phyloP scores from a whole-genome alignment of 2,113 vertebrate species.

The Grus americana region DNA sequence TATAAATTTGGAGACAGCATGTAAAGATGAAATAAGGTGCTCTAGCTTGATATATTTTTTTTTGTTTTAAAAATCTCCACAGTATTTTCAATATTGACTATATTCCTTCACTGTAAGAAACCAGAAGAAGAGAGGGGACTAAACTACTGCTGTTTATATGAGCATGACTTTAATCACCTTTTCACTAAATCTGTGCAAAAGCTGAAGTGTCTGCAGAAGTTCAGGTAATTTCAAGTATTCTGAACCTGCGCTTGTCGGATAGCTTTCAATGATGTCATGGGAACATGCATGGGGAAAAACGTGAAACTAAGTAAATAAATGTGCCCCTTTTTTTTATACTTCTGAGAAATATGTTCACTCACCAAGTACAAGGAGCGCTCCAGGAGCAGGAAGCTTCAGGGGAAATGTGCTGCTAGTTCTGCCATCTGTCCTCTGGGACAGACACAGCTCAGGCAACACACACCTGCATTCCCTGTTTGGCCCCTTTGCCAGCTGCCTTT shows the following conservation, averaged over 20 bases:
- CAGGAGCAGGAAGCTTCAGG: neutral
- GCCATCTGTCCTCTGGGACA: neutral
- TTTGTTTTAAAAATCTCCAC: neutral
- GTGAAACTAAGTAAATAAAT: neutral
- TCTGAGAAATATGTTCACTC: rapidly evolving
- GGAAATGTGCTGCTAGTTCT: neutral
- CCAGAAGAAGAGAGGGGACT: neutral
- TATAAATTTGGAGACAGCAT: neutral
- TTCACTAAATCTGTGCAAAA: neutral
- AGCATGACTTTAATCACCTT: neutral
- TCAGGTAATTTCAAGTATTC: neutral
- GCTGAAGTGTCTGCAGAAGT: neutral
- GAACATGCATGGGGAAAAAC: neutral
- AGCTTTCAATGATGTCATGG: neutral
- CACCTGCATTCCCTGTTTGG: neutral
- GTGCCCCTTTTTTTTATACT: neutral
- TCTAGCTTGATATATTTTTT: neutral
- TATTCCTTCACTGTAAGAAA: neutral
- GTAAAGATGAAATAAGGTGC: neutral
- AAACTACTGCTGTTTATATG: neutral
- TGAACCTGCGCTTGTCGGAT: neutral
- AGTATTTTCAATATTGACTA: neutral
- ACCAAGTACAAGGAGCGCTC: rapidly evolving
- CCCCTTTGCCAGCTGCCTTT: neutral
- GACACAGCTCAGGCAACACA: neutral